Evolutionary conservation across 2,113 vertebrate species (phyloP), one percentile per base, ranked within the genome.

Genomic region (Mohoua ochrocephala): DNA sequence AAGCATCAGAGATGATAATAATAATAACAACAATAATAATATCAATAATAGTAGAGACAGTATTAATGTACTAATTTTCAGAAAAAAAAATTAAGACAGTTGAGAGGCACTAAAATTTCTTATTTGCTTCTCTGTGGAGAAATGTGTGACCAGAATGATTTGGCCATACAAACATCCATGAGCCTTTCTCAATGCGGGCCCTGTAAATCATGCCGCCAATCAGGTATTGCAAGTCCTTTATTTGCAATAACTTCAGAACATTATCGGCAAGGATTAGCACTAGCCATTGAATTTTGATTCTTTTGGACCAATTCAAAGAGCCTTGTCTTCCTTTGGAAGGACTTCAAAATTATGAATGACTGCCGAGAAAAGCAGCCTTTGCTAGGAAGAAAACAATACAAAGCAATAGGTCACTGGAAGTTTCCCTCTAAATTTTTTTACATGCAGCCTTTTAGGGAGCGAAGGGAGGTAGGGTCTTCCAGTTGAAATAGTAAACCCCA

Each of bases 301-400:
- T 33, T 96, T 91, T 54, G 23, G 39, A 59, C 50, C 63, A 96
- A 81, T 65, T 83, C 39, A 86, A 84, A 95, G 91, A 93, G 75
- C 54, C 53, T 92, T 54, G 19, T 73, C 24, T 93, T 91, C 75
- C 59, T 87, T 64, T 95, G 87, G 68, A 96, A 88, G 30, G 37
- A 81, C 77, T 90, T 97, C 92, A 97, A 60, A 87, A 87, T 53
- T 22, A 47, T 41, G 61, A 95, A 17, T 37, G 49, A 86, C 44
- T 94, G 78, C 68, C 82, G 78, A 94, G 88, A 97, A 67, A 61
- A 94, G 33, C 57, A 63, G 91, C 23, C 89, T 96, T 77, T 98
- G 95, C 94, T 96, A 97, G 96, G 91, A 98, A 96, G 70, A 96
- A 97, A 95, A 97, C 95, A 98, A 97, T 94, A 97, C 96, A 98